Conservation (phyloP, 2,888 invertebrate species). For the Agonopterix heracliana region DNA sequence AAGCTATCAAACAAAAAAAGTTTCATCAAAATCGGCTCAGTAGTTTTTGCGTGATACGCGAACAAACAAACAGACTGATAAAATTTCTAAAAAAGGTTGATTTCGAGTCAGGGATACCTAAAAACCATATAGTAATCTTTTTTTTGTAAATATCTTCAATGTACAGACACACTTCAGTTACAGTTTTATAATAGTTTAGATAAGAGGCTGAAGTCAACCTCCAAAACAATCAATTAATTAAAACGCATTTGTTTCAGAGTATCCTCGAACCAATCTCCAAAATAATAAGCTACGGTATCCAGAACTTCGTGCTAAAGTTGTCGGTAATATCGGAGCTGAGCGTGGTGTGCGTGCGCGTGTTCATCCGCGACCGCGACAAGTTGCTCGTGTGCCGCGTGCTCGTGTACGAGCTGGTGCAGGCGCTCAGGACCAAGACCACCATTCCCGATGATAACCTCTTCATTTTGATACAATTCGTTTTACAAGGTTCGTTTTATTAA, state of each 20-base stretch:
- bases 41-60: no score
- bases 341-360: conserved; percentile 91
- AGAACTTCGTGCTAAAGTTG: conserved; percentile 89
- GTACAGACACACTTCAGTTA: no score
- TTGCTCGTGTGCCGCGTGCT: conserved; percentile 92
- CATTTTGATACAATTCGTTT: conserved; percentile 89
- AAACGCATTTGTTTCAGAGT: conserved; percentile 62
- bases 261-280: conserved; percentile 97
- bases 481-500: conserved; percentile 82
- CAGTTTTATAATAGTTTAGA: no score
- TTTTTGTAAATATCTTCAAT: no score
- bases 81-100: no score
- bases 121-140: no score
- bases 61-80: no score
- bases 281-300: conserved; percentile 93
- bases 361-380: conserved; percentile 95
- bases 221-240: no score
- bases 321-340: conserved; percentile 90
- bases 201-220: no score
- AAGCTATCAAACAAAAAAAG: no score
- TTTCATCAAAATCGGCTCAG: no score
- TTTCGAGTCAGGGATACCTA: no score
- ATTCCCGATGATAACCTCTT: conserved; percentile 97
- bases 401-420: conserved; percentile 96
- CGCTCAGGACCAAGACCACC: conserved; percentile 94